phyloP scores from a whole-genome alignment of 2,888 invertebrate species.

The Drosophila mercatorum region DNA sequence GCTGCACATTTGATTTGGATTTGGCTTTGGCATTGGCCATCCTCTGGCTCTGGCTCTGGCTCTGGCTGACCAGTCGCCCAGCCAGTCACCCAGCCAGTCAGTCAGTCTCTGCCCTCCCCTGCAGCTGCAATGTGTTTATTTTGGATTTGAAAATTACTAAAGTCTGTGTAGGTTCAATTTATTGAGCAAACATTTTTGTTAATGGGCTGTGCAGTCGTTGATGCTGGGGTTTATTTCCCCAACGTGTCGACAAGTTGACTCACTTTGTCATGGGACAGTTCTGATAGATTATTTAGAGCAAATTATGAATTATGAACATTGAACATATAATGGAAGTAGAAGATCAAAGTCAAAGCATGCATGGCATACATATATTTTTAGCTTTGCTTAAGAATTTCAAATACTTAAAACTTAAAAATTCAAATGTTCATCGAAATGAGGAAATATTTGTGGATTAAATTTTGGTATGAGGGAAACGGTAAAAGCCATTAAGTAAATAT shows the following conservation, averaged over 20 bases:
- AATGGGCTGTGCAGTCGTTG: conserved; percentile 25
- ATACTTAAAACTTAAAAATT: not conserved
- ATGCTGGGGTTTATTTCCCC: conserved; percentile 22
- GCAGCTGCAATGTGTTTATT: conserved; percentile 56
- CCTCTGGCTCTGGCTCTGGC: conserved; percentile 1
- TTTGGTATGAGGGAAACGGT: not conserved
- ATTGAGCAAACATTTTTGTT: conserved; percentile 63
- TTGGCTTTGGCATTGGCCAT: conserved; percentile 20
- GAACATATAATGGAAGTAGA: not conserved
- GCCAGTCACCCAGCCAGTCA: not conserved
- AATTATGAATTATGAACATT: not conserved
- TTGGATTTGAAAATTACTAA: conserved; percentile 68
- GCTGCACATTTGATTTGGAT: conserved; percentile 74
- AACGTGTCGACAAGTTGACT: conserved; percentile 3
- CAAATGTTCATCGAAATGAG: not conserved
- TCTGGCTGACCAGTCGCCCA: conserved; percentile 16
- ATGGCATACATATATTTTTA: not conserved
- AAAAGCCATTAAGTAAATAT: not conserved
- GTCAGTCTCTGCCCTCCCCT: not conserved
- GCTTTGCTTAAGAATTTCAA: not conserved
- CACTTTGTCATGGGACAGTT: not conserved
- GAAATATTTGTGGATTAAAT: not conserved
- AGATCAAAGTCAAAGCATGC: no score
- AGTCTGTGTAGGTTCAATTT: conserved; percentile 66
- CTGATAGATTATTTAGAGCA: not conserved